Conservation (phyloP, 2,113 vertebrate species). For the Rhombomys opimus region DNA sequence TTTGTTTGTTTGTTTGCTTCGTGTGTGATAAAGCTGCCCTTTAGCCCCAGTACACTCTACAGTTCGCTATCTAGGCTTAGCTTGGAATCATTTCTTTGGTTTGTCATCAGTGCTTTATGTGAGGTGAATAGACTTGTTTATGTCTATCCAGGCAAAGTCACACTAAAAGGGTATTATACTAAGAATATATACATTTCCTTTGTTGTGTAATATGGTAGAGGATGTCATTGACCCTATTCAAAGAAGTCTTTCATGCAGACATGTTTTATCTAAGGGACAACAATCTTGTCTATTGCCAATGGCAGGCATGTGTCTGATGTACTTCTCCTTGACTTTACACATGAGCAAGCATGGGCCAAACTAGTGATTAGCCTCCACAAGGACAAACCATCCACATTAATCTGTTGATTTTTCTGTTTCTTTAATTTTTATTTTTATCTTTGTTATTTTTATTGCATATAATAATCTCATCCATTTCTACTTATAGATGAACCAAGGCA, state of each 20-base stretch:
- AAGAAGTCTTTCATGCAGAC: not conserved
- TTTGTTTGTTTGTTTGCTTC: not conserved
- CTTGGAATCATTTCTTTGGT: not conserved
- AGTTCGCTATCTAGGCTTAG: not conserved
- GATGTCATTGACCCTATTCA: not conserved
- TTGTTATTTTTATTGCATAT: constrained; percentile 28
- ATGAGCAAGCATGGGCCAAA: not conserved
- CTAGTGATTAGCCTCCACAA: not conserved
- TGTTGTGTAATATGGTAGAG: not conserved
- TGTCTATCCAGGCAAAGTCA: not conserved
- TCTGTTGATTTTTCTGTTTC: constrained; percentile 20
- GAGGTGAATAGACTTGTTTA: not conserved
- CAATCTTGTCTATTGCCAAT: not conserved
- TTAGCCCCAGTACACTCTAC: not conserved
- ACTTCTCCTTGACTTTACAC: not conserved
- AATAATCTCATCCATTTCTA: constrained; percentile 34
- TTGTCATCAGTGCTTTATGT: not conserved
- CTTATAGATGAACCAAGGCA: constrained; percentile 44
- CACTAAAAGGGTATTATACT: not conserved
- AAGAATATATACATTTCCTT: constrained; percentile 20
- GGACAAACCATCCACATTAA: not conserved
- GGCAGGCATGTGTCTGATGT: not conserved
- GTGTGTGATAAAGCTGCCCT: not conserved
- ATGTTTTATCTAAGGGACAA: not conserved
- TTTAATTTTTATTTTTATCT: constrained; percentile 60